Evolutionary conservation across 2,888 invertebrate species (phyloP).

Genomic region (Fissipunctia ypsillon): DNA sequence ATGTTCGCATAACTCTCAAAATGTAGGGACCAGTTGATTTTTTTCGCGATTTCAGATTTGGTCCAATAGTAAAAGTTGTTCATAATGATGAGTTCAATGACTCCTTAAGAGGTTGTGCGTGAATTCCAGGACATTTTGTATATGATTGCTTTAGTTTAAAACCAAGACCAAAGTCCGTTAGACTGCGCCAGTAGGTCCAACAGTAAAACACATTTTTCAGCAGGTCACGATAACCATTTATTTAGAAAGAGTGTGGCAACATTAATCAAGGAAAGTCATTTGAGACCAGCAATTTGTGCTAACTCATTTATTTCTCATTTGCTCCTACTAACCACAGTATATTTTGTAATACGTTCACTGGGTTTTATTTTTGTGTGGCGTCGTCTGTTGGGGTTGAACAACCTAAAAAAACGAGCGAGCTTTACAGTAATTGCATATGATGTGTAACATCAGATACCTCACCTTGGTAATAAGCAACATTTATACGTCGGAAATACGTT

Average conservation of each 20-base stretch:
- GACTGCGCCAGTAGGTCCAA: neutral
- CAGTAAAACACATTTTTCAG: slow-evolving; percentile 31
- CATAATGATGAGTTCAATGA: too few relatives aligned
- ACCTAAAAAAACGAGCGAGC: too few relatives aligned
- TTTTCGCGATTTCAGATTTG: too few relatives aligned
- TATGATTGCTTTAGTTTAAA: neutral
- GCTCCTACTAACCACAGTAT: slow-evolving; percentile 60
- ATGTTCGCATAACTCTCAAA: too few relatives aligned
- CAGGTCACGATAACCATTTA: slow-evolving; percentile 56
- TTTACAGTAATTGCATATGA: too few relatives aligned
- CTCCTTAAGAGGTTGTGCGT: too few relatives aligned
- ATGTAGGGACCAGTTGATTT: too few relatives aligned
- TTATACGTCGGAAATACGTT: too few relatives aligned
- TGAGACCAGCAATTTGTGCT: slow-evolving; percentile 61
- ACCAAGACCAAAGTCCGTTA: neutral
- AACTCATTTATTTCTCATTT: slow-evolving; percentile 71
- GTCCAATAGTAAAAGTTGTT: too few relatives aligned
- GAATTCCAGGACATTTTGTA: too few relatives aligned
- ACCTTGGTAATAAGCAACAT: too few relatives aligned
- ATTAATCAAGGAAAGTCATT: slow-evolving; percentile 69
- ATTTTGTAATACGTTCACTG: slow-evolving; percentile 56
- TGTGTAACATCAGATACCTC: too few relatives aligned
- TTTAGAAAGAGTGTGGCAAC: slow-evolving; percentile 64
- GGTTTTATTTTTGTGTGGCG: slow-evolving; percentile 22
- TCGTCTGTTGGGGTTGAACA: slow-evolving; percentile 11